Base-by-base conservation (phyloP, 2,113 vertebrate species). In the Nothocercus nigrocapillus region DNA sequence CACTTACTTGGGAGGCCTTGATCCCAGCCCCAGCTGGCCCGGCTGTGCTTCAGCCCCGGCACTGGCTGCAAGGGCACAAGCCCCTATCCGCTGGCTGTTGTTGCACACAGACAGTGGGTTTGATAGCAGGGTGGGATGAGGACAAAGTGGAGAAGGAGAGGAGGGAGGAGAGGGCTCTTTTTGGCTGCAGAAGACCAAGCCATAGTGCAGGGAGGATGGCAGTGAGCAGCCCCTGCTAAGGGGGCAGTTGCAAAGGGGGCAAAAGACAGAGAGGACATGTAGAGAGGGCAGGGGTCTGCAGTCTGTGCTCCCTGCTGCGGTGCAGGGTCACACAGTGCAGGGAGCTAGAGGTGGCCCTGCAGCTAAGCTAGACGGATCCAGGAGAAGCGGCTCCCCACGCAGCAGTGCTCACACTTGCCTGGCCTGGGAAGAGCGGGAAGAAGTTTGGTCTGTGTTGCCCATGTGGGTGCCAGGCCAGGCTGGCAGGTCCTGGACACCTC, bases 291-390 rank as follows among this genome's bases (percentile, higher is more conserved):
- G 21, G 4, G 9, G 2, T 13, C 16, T 75, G 38, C 34, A 18
- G 36, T 74, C 14, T 70, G 34, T 32, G 20, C 28, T 74, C 40
- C 30, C 63, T 1, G 1, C 16, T 1, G 1, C 16, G 30, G 9
- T 27, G 24, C 7, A 16, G 17, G 27, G 13, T 4, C 13, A 36
- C 10, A 34, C 68, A 1, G 1, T 34, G 58, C 2, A 2, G n/a
- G n/a, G 45, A 84, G 56, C 27, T 3, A 21, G 42, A 30, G 13
- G 28, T 9, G 12, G 17, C 49, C 22, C 20, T 36, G 51, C 54
- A 56, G 54, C 54, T 17, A 9, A 56, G 54, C 54, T 25, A 30
- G 28, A 17, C 2, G 16, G 54, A 56, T 30, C 28, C 28, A 18
- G 28, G 54, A 56, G 54, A 56, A 56, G 54, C 30, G 54, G 15